Evolutionary conservation across 2,797 vertebrate species (phyloP), one percentile per base, ranked within the genome.

Genomic region (Melopsittacus undulatus): DNA sequence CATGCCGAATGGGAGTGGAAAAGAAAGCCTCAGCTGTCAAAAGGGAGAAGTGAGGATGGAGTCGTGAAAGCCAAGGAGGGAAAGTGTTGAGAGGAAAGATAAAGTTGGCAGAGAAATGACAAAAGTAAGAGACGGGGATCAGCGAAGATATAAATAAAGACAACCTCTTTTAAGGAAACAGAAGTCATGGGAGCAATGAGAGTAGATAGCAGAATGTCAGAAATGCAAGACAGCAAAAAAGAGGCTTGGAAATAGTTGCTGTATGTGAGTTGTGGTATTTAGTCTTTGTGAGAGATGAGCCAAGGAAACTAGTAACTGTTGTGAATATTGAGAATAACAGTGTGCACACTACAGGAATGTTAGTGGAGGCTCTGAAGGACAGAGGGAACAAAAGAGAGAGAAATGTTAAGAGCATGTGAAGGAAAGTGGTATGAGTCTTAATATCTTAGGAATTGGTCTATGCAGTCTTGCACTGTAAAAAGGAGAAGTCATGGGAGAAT

Each of bases 21-120:
- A 94, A 87, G 36, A 46, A 91, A 89, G 69, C 18, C 49, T 89
- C 79, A 83, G 89, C 73, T 93, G 79, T 87, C 36, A 75, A 77
- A 92, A 91, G 34, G 51, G 20, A 87, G 69, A 92, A 87, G 75
- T 38, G 78, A 91, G 72, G 75, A 69, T 62, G 64, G 43, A 78
- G 34, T 43, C 85, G 57, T 73, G 69, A 94, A 89, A 81, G 57
- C 34, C 81, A 73, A 73, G 46, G 62, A 88, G 46, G 74, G 52
- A 86, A 89, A 77, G n/a, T 66, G 66, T 63, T 83, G 76, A 91
- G 73, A 69, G 63, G 69, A 59, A 89, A 93, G 90, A 92, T 40
- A 46, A 91, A 91, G 63, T 76, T 83, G 85, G 54, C 77, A 90
- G 90, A 68, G 51, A 90, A 36, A 59, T 52, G 34, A 52, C 66